Percentiles rank a stretch among this genome's conserved stretches.
Conservation (phyloP, 1,140 invertebrate species). For the Octopus sinensis region DNA sequence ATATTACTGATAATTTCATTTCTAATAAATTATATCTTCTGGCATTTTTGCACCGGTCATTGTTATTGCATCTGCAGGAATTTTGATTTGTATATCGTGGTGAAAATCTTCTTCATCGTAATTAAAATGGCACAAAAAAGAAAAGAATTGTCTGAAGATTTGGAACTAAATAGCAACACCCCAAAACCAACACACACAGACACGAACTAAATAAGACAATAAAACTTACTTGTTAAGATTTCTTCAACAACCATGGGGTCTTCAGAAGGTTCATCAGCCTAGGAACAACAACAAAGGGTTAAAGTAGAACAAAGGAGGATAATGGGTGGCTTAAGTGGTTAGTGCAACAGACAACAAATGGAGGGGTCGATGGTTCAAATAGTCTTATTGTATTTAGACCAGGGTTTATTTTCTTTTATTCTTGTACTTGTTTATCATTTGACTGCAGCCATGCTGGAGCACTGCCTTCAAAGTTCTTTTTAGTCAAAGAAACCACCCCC, state of each 20-base stretch:
- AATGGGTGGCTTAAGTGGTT: background rate
- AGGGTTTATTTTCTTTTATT: background rate
- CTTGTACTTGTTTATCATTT: background rate
- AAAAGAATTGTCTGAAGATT: no score
- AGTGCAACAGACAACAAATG: background rate
- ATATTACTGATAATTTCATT: no score
- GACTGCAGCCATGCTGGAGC: background rate
- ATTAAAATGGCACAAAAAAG: no score
- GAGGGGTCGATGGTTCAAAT: background rate
- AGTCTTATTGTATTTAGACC: background rate
- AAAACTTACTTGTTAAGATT: slow-evolving; percentile 17
- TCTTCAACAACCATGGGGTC: slow-evolving; percentile 28
- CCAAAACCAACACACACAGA: background rate
- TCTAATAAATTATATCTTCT: no score
- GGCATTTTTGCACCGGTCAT: no score
- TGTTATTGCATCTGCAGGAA: no score
- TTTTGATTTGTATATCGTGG: no score
- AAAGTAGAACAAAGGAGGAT: background rate
- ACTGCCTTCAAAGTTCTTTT: background rate
- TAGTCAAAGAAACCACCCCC: no score
- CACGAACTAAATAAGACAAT: background rate
- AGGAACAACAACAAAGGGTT: slow-evolving; percentile 14
- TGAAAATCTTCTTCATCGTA: no score
- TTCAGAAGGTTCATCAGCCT: slow-evolving; percentile 38
- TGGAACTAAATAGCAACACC: no score